These are phyloP conservation scores for Synanthedon myopaeformis DNA, from an alignment of 2,888 invertebrate species.

Conservation along the genomic window DNA sequence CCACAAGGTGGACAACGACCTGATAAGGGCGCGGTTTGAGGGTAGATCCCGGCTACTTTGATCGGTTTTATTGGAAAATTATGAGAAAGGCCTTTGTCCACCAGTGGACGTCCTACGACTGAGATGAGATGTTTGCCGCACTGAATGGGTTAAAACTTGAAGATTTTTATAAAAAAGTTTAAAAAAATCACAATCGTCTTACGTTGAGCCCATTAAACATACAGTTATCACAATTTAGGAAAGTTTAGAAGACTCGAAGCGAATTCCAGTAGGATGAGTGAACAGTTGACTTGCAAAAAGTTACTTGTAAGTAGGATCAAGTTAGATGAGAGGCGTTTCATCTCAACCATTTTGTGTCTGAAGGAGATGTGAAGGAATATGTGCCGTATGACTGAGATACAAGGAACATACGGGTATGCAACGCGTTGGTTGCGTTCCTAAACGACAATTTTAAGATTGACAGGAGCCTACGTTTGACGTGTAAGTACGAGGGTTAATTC, in stretches of 20 bases:
- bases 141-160: too few relatives aligned
- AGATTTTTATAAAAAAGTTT: too few relatives aligned
- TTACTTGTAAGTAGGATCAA: conserved; percentile 9
- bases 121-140: too few relatives aligned
- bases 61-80: too few relatives aligned
- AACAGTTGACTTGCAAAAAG: conserved; percentile 7
- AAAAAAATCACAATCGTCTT: too few relatives aligned
- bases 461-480: conserved; percentile 49
- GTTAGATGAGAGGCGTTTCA: conserved; percentile 4
- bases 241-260: background rate
- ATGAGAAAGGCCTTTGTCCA: too few relatives aligned
- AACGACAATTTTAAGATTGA: conserved; percentile 46
- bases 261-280: conserved; percentile 2
- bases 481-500: conserved; percentile 32
- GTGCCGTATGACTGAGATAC: background rate
- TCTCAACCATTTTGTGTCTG: background rate
- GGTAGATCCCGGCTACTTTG: too few relatives aligned
- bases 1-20: too few relatives aligned
- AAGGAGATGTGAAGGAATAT: background rate
- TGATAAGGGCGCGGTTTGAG: too few relatives aligned
- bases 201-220: background rate
- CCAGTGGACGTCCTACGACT: too few relatives aligned
- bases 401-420: background rate
- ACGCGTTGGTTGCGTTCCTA: conserved; percentile 3
- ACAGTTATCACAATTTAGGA: background rate